phyloP scores from a whole-genome alignment of 2,888 invertebrate genomes.

The Limnephilus marmoratus region DNA sequence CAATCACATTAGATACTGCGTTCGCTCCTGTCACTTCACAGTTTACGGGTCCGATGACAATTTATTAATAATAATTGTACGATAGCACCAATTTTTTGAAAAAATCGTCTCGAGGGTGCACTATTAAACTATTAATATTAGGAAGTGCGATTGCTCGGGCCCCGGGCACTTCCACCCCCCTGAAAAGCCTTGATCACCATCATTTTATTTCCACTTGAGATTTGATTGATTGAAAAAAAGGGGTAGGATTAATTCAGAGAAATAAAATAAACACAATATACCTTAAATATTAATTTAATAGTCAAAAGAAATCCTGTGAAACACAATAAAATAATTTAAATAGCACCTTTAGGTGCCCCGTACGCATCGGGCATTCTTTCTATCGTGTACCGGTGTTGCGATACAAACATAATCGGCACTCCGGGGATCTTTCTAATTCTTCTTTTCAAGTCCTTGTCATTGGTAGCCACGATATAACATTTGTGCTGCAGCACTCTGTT shows the following conservation, averaged over 20 bases:
- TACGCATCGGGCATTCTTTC: constrained; percentile 99
- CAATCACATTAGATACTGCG: too few relatives aligned
- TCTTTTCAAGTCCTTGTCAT: constrained; percentile 97
- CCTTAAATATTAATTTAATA: not conserved
- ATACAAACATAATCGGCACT: constrained; percentile 98
- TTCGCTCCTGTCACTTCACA: too few relatives aligned
- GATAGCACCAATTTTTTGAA: too few relatives aligned
- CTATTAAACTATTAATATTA: too few relatives aligned
- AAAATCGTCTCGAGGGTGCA: too few relatives aligned
- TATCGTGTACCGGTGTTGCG: constrained; percentile 94
- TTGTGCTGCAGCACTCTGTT: constrained; percentile 98
- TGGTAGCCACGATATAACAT: constrained; percentile 99
- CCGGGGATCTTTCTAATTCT: constrained; percentile 98
- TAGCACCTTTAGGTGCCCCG: constrained; percentile 88
- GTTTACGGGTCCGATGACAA: too few relatives aligned
- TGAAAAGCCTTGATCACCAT: not conserved
- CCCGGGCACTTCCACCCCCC: too few relatives aligned
- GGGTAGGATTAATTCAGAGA: not conserved
- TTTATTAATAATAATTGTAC: too few relatives aligned
- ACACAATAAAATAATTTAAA: constrained; percentile 67
- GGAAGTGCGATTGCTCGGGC: too few relatives aligned
- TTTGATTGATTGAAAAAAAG: not conserved
- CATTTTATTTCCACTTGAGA: not conserved
- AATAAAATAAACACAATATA: not conserved
- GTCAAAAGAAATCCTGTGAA: not conserved